Evolutionary conservation across 2,888 invertebrate species (phyloP).

Genomic region (Nephrotoma flavescens): DNA sequence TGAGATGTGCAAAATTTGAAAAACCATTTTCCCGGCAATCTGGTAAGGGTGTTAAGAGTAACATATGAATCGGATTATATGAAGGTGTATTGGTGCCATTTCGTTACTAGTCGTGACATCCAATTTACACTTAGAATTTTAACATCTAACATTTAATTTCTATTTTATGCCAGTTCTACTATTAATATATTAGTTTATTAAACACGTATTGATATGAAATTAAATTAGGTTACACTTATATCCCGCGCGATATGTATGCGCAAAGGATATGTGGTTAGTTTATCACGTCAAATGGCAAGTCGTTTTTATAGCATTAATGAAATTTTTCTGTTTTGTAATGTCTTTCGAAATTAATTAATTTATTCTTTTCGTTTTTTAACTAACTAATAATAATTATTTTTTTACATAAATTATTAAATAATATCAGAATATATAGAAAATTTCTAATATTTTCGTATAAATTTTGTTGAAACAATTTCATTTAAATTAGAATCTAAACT

Average conservation of each 20-base stretch:
- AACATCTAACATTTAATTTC: not conserved
- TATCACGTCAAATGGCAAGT: not conserved
- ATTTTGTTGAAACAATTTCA: slow-evolving; percentile 1
- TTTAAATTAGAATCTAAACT: slow-evolving; percentile 3
- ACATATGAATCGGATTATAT: not conserved
- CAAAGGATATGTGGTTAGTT: not conserved
- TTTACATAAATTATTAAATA: not conserved
- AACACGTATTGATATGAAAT: not conserved
- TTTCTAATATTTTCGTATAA: not conserved
- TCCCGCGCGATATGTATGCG: not conserved
- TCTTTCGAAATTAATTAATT: not conserved
- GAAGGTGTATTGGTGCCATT: no score
- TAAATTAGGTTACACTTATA: not conserved
- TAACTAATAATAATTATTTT: not conserved
- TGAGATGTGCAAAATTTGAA: not conserved
- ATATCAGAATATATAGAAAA: not conserved
- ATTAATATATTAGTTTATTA: not conserved
- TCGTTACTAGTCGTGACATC: not conserved
- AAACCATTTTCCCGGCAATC: not conserved
- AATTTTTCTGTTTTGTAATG: not conserved
- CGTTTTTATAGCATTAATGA: not conserved
- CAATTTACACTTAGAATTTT: not conserved
- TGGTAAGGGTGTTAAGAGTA: not conserved
- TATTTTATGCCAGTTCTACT: not conserved
- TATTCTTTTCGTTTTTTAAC: not conserved